phyloP scores from a whole-genome alignment of 2,888 invertebrate genomes.

The Aleiodes alternator region DNA sequence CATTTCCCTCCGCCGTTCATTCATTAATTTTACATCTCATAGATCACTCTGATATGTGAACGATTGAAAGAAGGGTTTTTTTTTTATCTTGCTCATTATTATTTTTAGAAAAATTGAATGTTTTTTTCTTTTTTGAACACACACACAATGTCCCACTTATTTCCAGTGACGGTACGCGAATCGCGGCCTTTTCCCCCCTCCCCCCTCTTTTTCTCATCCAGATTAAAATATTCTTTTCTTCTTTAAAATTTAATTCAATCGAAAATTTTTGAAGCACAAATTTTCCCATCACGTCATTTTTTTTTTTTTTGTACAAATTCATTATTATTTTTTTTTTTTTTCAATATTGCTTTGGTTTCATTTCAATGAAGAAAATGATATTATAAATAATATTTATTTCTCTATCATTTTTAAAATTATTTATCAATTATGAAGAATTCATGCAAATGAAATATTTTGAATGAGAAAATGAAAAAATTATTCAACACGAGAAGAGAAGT shows the following conservation, averaged over 20 bases:
- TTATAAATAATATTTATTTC: neutral
- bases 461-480: neutral
- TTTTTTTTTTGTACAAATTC: slow-evolving; percentile 35
- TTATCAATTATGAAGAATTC: neutral
- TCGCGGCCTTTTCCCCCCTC: slow-evolving; percentile 7
- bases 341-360: slow-evolving; percentile 10
- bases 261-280: slow-evolving; percentile 22
- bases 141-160: slow-evolving; percentile 7
- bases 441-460: neutral
- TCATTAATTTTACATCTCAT: slow-evolving; percentile 62
- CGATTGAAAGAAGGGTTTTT: slow-evolving; percentile 49
- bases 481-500: slow-evolving; percentile 16
- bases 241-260: slow-evolving; percentile 13
- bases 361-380: neutral
- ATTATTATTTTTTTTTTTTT: slow-evolving; percentile 20
- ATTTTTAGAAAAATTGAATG: slow-evolving; percentile 15
- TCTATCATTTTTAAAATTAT: slow-evolving; percentile 4
- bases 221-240: neutral
- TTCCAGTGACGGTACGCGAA: slow-evolving; percentile 13
- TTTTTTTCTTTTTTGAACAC: slow-evolving; percentile 13
- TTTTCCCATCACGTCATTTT: neutral
- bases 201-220: neutral
- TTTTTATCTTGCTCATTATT: slow-evolving; percentile 8
- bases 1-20: slow-evolving; percentile 38
- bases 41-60: slow-evolving; percentile 71